A percentile compares a stretch with the other conserved stretches of the same genome.
Evolutionary conservation across 2,888 invertebrate genomes (phyloP).

Genomic region (Euclidia mi): DNA sequence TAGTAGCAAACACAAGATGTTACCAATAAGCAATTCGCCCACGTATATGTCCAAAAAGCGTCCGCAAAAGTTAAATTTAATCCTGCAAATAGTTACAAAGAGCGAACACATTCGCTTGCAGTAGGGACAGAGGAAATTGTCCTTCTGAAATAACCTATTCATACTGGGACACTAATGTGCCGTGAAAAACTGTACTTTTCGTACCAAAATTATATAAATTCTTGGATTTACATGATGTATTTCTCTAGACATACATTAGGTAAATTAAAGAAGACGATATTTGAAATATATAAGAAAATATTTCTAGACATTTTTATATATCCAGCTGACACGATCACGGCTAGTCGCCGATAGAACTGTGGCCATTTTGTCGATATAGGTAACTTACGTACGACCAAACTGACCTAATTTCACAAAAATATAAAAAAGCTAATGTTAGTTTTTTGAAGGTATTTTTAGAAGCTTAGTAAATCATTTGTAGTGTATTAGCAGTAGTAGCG

Average conservation of each 20-base stretch:
- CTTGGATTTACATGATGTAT: background rate
- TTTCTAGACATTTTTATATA: no score
- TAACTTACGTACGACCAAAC: no score
- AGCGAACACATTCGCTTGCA: constrained; percentile 52
- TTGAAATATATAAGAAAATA: no score
- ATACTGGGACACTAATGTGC: constrained; percentile 46
- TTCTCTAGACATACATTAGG: background rate
- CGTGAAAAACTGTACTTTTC: constrained; percentile 38
- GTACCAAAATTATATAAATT: background rate
- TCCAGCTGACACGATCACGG: no score
- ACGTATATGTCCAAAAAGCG: constrained; percentile 48
- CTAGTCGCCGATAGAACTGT: no score
- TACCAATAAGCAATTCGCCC: constrained; percentile 44
- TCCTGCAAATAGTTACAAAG: constrained; percentile 54
- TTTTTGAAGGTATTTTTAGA: no score
- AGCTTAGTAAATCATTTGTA: no score
- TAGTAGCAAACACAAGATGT: constrained; percentile 31
- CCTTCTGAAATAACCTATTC: constrained; percentile 53
- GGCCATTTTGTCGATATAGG: no score
- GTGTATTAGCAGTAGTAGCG: no score
- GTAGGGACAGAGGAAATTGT: constrained; percentile 46
- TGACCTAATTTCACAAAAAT: no score
- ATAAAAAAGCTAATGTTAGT: no score
- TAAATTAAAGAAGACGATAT: no score
- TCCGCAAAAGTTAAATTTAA: constrained; percentile 60